Conservation (phyloP, 53 echinoderm and acorn worm genomes). For the Patiria pectinifera region DNA sequence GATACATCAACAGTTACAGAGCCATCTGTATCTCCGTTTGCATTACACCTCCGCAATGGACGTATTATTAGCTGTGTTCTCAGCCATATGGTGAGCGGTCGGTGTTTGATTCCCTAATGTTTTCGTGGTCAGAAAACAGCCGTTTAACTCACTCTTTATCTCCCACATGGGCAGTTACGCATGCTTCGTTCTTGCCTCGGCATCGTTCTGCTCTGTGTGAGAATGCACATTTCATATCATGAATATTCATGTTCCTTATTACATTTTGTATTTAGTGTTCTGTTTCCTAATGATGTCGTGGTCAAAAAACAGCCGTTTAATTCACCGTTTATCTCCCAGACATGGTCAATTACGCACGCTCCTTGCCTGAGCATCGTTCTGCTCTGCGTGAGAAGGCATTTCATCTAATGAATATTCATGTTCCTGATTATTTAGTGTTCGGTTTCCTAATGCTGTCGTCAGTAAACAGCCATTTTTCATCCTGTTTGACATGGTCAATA, state of each 20-base stretch:
- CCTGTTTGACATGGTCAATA: too few relatives aligned
- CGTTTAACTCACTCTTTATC: background rate
- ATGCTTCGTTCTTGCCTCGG: background rate
- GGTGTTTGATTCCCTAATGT: background rate
- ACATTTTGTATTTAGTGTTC: background rate
- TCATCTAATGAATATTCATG: background rate
- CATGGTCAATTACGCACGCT: background rate
- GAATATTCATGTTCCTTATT: background rate
- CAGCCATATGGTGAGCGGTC: too few relatives aligned
- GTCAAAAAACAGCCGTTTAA: background rate
- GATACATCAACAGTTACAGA: too few relatives aligned
- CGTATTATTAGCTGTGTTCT: too few relatives aligned
- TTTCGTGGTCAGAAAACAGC: background rate
- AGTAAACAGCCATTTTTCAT: too few relatives aligned
- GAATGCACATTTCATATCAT: too few relatives aligned
- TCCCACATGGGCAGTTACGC: background rate
- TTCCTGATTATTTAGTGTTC: too few relatives aligned
- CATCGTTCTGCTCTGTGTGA: background rate
- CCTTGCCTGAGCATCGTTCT: background rate
- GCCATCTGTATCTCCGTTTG: too few relatives aligned
- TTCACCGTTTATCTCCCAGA: too few relatives aligned
- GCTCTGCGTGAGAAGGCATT: background rate
- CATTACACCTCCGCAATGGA: too few relatives aligned
- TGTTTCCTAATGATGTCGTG: background rate
- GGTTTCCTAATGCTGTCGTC: too few relatives aligned